These are phyloP conservation scores for Ernsta delagoae DNA, from an alignment of 2,888 invertebrate species.

Conservation along the genomic window DNA sequence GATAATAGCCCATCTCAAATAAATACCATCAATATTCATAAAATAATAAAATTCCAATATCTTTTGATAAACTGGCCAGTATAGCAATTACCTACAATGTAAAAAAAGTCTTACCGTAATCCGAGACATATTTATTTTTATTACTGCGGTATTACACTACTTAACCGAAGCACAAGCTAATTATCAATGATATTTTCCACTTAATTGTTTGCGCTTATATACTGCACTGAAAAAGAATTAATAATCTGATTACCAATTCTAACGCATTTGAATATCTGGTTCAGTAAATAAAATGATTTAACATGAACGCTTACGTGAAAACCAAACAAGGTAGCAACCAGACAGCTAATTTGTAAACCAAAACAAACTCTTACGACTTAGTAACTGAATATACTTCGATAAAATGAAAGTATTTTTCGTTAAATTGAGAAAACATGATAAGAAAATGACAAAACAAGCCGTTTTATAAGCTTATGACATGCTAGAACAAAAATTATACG, in stretches of 20 bases:
- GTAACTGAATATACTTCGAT: no score
- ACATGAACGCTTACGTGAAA: conserved; percentile 1
- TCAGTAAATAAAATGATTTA: conserved; percentile 29
- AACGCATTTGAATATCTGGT: conserved; percentile 44
- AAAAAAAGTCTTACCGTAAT: conserved; percentile 65
- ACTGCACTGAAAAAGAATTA: conserved; percentile 59
- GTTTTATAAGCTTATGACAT: no score
- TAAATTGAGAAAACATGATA: no score
- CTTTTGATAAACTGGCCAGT: no score
- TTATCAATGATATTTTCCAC: conserved; percentile 54
- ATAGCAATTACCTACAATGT: no score
- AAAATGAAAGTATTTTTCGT: no score
- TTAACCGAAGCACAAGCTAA: conserved; percentile 56
- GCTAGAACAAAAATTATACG: no score
- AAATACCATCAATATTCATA: no score
- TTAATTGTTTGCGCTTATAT: conserved; percentile 73
- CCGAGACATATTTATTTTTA: conserved; percentile 64
- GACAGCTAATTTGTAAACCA: neutral
- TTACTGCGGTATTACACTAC: conserved; percentile 47
- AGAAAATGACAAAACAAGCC: no score
- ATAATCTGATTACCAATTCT: conserved; percentile 38
- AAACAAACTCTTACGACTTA: neutral
- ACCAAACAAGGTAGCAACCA: neutral
- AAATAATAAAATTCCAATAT: no score
- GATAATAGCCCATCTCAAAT: no score